phyloP scores from a whole-genome alignment of 2,888 invertebrate species.

The Rotaria sp. region DNA sequence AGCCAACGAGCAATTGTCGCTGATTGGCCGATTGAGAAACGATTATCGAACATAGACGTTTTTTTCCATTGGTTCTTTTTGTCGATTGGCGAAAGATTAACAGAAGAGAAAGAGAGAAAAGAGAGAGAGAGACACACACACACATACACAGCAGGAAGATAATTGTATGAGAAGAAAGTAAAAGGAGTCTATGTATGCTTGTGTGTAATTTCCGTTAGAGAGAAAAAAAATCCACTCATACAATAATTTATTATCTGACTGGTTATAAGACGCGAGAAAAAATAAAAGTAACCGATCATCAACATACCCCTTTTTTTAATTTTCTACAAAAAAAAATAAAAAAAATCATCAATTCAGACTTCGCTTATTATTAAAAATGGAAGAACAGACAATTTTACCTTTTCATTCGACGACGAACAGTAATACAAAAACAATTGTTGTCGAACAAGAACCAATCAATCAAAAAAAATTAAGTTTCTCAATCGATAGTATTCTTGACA shows the following conservation, averaged over 20 bases:
- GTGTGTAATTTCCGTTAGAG: conserved; percentile 21
- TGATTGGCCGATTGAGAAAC: conserved; percentile 28
- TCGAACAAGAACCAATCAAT: background rate
- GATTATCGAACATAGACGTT: background rate
- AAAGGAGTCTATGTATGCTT: conserved; percentile 16
- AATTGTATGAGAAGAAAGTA: background rate
- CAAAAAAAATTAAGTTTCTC: conserved; percentile 25
- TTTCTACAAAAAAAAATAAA: background rate
- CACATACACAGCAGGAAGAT: conserved; percentile 9
- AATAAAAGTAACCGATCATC: background rate
- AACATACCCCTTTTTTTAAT: background rate
- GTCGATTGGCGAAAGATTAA: conserved; percentile 1
- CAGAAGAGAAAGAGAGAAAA: background rate
- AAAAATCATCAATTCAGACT: background rate
- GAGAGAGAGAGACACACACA: background rate
- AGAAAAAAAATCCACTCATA: background rate
- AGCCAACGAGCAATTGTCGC: background rate
- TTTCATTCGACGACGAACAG: background rate
- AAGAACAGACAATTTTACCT: conserved; percentile 8
- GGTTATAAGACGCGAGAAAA: background rate
- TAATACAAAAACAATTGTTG: background rate
- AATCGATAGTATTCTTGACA: conserved; percentile 27
- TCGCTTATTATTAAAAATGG: background rate
- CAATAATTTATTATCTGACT: background rate
- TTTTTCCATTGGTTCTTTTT: background rate